These are phyloP conservation scores for Macroglossus sobrinus DNA, from an alignment of 2,113 vertebrate genomes.

Conservation along the genomic window DNA sequence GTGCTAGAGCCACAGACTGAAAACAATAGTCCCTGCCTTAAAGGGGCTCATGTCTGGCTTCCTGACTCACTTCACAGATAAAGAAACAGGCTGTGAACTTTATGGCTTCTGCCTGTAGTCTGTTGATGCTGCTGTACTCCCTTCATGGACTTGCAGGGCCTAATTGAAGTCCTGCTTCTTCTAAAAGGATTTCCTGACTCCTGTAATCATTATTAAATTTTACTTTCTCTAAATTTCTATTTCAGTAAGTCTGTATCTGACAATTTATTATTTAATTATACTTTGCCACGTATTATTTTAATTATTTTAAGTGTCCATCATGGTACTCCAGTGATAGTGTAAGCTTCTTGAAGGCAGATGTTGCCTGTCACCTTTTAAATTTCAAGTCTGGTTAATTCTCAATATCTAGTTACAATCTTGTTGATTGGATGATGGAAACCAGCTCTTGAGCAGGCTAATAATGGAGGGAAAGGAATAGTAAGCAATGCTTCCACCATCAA, in stretches of 20 bases:
- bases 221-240: neutral
- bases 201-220: neutral
- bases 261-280: conserved; percentile 26
- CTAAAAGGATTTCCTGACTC: neutral
- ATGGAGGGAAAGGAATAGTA: neutral
- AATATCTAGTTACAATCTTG: neutral
- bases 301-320: neutral
- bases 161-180: neutral
- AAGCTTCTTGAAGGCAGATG: neutral
- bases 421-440: neutral
- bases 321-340: neutral
- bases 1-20: neutral
- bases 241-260: neutral
- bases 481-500: neutral
- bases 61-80: conserved; percentile 2
- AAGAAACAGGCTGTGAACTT: neutral
- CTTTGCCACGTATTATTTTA: conserved; percentile 3
- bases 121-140: neutral
- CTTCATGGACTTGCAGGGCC: neutral
- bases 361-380: neutral
- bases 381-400: neutral
- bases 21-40: neutral
- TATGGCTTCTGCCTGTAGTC: neutral
- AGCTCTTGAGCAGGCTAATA: neutral
- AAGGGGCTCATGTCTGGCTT: neutral